Conservation (phyloP, 2,888 invertebrate genomes). For the Hydroisotoma schaefferi region DNA sequence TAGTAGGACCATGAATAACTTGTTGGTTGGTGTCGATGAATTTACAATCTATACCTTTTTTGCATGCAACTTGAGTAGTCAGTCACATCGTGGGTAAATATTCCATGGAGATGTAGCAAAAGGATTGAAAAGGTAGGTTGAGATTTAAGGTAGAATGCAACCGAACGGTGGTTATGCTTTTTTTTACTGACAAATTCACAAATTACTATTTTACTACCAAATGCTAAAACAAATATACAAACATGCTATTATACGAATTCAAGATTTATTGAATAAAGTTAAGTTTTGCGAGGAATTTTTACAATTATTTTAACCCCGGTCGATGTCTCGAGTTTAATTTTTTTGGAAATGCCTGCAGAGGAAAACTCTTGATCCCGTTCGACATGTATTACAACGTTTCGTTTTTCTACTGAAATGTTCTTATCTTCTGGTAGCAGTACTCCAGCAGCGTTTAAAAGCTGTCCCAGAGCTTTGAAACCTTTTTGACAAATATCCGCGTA, state of each 20-base stretch:
- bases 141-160: too few species aligned
- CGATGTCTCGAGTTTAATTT: not conserved
- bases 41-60: too few species aligned
- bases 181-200: too few species aligned
- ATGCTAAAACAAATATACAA: not conserved
- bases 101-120: too few species aligned
- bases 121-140: too few species aligned
- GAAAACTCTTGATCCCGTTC: not conserved
- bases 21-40: too few species aligned
- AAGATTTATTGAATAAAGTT: not conserved
- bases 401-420: not conserved
- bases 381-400: not conserved
- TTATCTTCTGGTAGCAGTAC: not conserved
- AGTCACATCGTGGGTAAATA: too few species aligned
- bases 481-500: not conserved
- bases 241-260: not conserved
- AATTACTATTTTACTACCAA: not conserved
- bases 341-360: not conserved
- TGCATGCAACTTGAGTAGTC: too few species aligned
- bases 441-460: slow-evolving; percentile 1
- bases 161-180: too few species aligned
- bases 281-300: too few species aligned
- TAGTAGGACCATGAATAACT: too few species aligned
- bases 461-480: not conserved
- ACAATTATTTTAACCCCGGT: too few species aligned